Evolutionary conservation across 2,113 vertebrate species (phyloP), one percentile per base, ranked within the genome.

Genomic region (Lophius piscatorius): DNA sequence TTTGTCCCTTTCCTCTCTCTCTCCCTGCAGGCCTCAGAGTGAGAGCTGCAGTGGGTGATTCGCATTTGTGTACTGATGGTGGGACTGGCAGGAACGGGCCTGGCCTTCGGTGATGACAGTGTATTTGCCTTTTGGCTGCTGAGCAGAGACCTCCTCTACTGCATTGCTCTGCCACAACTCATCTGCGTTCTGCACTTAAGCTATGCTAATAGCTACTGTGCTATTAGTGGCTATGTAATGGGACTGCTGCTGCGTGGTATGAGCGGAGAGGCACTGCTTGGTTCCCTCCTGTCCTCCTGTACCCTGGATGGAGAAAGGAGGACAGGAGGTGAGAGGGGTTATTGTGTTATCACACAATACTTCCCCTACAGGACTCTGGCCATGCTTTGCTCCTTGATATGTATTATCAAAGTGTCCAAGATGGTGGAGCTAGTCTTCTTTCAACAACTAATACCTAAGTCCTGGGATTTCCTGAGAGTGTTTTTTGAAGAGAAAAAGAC

Each of bases 31-130:
- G 91, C 93, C 4, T 81, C 89, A 0, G 92, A 94, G 6, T 46
- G 1, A 9, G 92, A 92, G 69, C 82, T 93, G 40, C 1, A 90
- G 49, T 85, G 83, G 77, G 86, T 88, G 56, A 88, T 93, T 88
- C 90, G 84, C 26, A 22, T 33, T 2, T 84, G 90, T 23, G 85
- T 92, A 77, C 2, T 94, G 60, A 1, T 87, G 12, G 88, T 91
- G 63, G 92, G 91, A 23, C 39, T 87, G 0, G 64, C 72, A 1
- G 91, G 91, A 31, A 82, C 75, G 0, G 33, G 66, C 28, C 54
- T 94, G 81, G 90, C 91, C n/a, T 91, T 93, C 42, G 69, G 68
- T 9, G 89, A 88, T 11, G 59, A 63, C 65, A 93, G 92, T 2
- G 48, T 93, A 46, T 83, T 88, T 0, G 46, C 87, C 23, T 74